Evolutionary conservation across 2,888 invertebrate genomes (phyloP), one percentile per base, ranked within the genome.

Genomic region (Chironomus riparius): DNA sequence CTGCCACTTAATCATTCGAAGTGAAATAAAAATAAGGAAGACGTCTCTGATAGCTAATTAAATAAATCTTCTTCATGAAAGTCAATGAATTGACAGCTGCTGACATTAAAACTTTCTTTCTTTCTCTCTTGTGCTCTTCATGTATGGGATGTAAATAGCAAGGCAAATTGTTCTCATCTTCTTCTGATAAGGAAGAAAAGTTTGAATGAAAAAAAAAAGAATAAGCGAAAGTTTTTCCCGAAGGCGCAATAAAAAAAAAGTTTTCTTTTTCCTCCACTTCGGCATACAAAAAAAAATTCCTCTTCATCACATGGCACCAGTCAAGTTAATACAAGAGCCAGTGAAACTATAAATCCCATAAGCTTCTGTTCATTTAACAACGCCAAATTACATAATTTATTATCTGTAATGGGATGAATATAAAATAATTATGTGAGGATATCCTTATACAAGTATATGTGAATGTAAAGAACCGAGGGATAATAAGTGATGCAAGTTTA

Each of bases 341-440:
- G 38, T 38, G 38, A 38, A 38, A 38, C 38, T 38, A 38, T 38
- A 38, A 38, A 38, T 38, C 38, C 38, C 38, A 38, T 38, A 38
- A 38, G 38, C 38, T 38, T 70, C 47, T 47, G 13, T 47, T 18
- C 38, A 24, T 71, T 50, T 50, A 48, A 22, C 21, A 69, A 12
- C 70, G 21, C 24, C 12, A 62, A 62, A 72, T 72, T 72, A 72
- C 61, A 62, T 62, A 72, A 72, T 72, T 72, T 72, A 72, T 72
- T 72, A 72, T 72, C 72, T 21, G 61, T 62, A 62, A 70, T 70
- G 62, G 72, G 72, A 61, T 72, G 72, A 61, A 72, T 61, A 72
- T 62, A 72, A 72, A 72, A 72, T 62, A 72, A 72, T 71, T 71
- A 71, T 71, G 71, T 71, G 56, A 50, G n/a, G 50, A 38, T 38